Evolutionary conservation across 2,888 invertebrate genomes (phyloP).

Genomic region (Lasius platythorax): DNA sequence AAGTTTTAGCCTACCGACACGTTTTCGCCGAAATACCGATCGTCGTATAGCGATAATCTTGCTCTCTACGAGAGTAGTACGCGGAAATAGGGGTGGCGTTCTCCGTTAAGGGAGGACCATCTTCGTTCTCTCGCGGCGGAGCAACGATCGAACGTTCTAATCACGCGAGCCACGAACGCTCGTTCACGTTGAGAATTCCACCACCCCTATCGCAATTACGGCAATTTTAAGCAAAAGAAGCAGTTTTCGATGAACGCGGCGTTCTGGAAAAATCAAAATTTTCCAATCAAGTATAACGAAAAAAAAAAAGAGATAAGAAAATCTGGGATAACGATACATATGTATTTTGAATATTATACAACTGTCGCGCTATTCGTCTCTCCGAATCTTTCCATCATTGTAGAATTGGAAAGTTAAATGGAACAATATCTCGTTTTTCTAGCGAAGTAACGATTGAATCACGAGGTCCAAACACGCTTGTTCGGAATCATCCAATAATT

Average conservation of each 20-base stretch:
- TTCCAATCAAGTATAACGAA: neutral
- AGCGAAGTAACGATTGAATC: neutral
- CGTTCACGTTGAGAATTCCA: neutral
- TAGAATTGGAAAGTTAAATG: slow-evolving; percentile 15
- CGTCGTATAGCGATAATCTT: neutral
- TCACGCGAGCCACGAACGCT: neutral
- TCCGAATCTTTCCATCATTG: neutral
- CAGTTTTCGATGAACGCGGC: neutral
- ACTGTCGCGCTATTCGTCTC: neutral
- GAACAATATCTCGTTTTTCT: neutral
- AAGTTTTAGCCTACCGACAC: slow-evolving; percentile 56
- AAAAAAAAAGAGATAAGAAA: neutral
- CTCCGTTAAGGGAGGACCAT: neutral
- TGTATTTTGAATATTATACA: neutral
- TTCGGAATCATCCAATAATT: neutral
- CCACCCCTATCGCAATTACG: neutral
- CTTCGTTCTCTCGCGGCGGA: slow-evolving; percentile 3
- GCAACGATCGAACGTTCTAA: slow-evolving; percentile 38
- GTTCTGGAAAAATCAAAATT: neutral
- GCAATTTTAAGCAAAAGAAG: neutral
- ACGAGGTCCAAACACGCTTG: slow-evolving; percentile 12
- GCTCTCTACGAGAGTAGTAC: neutral
- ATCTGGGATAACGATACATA: neutral
- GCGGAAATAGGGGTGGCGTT: neutral
- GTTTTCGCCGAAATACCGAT: slow-evolving; percentile 47